Conservation (phyloP, 2,888 invertebrate genomes). For the Phortica okadai region DNA sequence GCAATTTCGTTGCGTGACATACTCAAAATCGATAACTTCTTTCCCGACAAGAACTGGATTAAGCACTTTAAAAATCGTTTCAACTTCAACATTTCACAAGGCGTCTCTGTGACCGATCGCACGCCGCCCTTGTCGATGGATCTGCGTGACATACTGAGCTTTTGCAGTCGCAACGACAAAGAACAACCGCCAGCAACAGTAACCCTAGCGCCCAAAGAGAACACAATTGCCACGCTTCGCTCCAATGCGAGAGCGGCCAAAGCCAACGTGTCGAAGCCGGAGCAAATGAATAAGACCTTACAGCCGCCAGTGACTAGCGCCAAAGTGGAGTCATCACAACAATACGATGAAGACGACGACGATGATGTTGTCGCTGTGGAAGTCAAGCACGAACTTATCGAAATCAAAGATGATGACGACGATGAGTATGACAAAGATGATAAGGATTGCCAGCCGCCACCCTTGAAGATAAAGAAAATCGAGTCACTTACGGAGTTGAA, state of each 20-base stretch:
- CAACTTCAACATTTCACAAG: slow-evolving; percentile 58
- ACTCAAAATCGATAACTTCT: slow-evolving; percentile 69
- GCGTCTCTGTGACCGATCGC: slow-evolving; percentile 47
- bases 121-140: slow-evolving; percentile 66
- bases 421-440: slow-evolving; percentile 33
- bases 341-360: slow-evolving; percentile 28
- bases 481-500: slow-evolving; percentile 42
- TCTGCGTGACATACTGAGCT: slow-evolving; percentile 68
- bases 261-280: neutral
- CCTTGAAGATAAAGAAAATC: slow-evolving; percentile 64
- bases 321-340: neutral
- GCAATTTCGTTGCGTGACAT: slow-evolving; percentile 66
- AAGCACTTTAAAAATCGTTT: slow-evolving; percentile 61
- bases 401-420: slow-evolving; percentile 55
- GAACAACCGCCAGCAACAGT: slow-evolving; percentile 55
- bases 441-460: slow-evolving; percentile 39
- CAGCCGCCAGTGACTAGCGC: slow-evolving; percentile 42
- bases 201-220: slow-evolving; percentile 60
- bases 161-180: slow-evolving; percentile 66
- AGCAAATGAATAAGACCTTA: slow-evolving; percentile 45
- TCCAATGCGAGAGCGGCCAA: neutral
- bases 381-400: slow-evolving; percentile 53
- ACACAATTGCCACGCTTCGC: neutral
- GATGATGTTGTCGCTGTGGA: slow-evolving; percentile 49
- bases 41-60: slow-evolving; percentile 67